These are phyloP conservation scores for Paedocypris sp. DNA, from an alignment of 2,113 vertebrate species.

Conservation along the genomic window DNA sequence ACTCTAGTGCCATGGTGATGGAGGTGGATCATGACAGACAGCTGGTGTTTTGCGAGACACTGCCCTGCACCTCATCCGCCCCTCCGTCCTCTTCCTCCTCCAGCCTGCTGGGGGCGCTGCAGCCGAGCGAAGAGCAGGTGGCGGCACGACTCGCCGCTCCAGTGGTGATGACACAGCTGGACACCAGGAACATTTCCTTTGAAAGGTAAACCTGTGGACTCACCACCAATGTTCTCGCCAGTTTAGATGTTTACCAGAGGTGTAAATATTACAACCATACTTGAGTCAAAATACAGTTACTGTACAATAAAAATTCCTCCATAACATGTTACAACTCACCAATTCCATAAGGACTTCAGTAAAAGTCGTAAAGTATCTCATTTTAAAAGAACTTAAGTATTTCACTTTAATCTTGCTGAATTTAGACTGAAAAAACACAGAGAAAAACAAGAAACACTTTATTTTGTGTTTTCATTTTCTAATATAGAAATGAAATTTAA, in stretches of 20 bases:
- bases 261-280: too few species aligned
- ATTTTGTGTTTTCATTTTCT: too few species aligned
- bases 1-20: slow-evolving; percentile 88
- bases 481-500: too few species aligned
- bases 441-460: too few species aligned
- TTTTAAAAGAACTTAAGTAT: too few species aligned
- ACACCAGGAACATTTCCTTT: slow-evolving; percentile 93
- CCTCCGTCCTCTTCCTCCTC: slow-evolving; percentile 54
- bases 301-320: too few species aligned
- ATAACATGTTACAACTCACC: too few species aligned
- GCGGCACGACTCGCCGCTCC: slow-evolving; percentile 79
- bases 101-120: slow-evolving; percentile 72
- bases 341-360: too few species aligned
- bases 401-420: too few species aligned
- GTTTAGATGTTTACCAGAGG: neutral
- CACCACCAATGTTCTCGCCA: neutral
- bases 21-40: slow-evolving; percentile 94
- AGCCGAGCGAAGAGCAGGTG: slow-evolving; percentile 92
- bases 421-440: too few species aligned
- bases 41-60: slow-evolving; percentile 83
- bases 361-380: too few species aligned
- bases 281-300: too few species aligned
- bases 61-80: slow-evolving; percentile 69
- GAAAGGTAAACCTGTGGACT: slow-evolving; percentile 82
- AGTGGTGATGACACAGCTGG: slow-evolving; percentile 89